Conservation (phyloP, 2,113 vertebrate genomes). For the Anser cygnoides region DNA sequence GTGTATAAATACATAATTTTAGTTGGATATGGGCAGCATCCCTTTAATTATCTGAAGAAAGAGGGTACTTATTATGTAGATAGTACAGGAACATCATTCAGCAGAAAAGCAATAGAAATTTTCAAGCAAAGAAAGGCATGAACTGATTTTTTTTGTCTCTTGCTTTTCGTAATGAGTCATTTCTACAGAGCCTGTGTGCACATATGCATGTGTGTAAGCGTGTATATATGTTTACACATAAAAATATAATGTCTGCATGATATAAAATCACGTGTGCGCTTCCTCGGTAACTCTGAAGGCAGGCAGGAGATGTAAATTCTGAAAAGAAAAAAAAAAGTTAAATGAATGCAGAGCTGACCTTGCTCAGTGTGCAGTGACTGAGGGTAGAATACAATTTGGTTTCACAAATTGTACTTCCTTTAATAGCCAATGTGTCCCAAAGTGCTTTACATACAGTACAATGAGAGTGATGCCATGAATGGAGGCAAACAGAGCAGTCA, state of each 20-base stretch:
- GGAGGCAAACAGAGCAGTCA: slow-evolving; percentile 59
- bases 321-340: not conserved
- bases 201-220: not conserved
- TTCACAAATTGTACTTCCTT: slow-evolving; percentile 65
- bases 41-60: slow-evolving; percentile 68
- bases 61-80: slow-evolving; percentile 56
- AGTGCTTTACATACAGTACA: slow-evolving; percentile 67
- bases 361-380: slow-evolving; percentile 27
- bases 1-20: slow-evolving; percentile 66
- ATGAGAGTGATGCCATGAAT: slow-evolving; percentile 4
- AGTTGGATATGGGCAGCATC: slow-evolving; percentile 27
- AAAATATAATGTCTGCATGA: not conserved
- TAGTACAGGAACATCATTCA: slow-evolving; percentile 47
- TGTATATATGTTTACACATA: slow-evolving; percentile 7
- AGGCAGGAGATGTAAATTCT: not conserved
- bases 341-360: slow-evolving; percentile 27
- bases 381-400: slow-evolving; percentile 57
- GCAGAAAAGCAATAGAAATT: slow-evolving; percentile 36
- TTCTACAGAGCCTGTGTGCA: not conserved
- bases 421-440: slow-evolving; percentile 54
- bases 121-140: slow-evolving; percentile 2
- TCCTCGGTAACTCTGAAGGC: not conserved
- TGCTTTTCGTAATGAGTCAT: slow-evolving; percentile 28
- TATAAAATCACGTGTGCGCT: slow-evolving; percentile 7
- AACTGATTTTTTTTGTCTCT: not conserved